These are phyloP conservation scores for Bilobella aurantiaca DNA, from an alignment of 1,140 invertebrate species.

Conservation along the genomic window DNA sequence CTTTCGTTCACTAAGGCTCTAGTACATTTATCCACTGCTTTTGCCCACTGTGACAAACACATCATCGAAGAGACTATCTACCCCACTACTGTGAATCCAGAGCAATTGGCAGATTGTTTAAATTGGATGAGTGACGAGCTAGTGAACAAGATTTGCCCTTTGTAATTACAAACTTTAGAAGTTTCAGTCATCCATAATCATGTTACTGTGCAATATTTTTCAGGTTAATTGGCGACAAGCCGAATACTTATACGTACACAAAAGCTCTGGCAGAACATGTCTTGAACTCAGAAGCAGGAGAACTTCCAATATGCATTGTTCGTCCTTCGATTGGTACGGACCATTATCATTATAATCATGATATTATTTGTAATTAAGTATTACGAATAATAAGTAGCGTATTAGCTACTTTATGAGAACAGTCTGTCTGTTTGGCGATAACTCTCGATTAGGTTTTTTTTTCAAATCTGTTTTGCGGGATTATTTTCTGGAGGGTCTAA, in stretches of 20 bases:
- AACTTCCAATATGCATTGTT: conserved; percentile 72
- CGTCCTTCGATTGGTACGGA: conserved; percentile 94
- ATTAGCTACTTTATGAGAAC: too few relatives aligned
- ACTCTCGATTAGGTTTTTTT: too few relatives aligned
- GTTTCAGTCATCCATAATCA: too few relatives aligned
- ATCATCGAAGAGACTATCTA: conserved; percentile 74
- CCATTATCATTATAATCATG: too few relatives aligned
- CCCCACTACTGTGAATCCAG: conserved; percentile 72
- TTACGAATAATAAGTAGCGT: too few relatives aligned
- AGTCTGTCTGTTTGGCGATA: too few relatives aligned
- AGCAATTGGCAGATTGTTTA: conserved; percentile 74
- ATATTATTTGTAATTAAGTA: too few relatives aligned
- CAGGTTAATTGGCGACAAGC: conserved; percentile 65
- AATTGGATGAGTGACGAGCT: conserved; percentile 76
- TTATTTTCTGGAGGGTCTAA: too few relatives aligned
- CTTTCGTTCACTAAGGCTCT: conserved; percentile 48
- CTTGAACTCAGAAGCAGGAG: conserved; percentile 59
- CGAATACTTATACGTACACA: conserved; percentile 86
- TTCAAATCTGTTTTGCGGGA: too few relatives aligned
- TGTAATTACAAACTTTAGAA: conserved; percentile 52
- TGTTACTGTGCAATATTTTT: too few relatives aligned
- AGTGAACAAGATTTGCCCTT: conserved; percentile 58
- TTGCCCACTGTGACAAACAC: conserved; percentile 64
- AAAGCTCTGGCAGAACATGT: conserved; percentile 78
- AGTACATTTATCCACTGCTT: conserved; percentile 80